Percentiles rank a stretch among this genome's conserved stretches.
These are phyloP conservation scores for Ifrita kowaldi DNA, from an alignment of 2,113 vertebrate species.

Conservation along the genomic window DNA sequence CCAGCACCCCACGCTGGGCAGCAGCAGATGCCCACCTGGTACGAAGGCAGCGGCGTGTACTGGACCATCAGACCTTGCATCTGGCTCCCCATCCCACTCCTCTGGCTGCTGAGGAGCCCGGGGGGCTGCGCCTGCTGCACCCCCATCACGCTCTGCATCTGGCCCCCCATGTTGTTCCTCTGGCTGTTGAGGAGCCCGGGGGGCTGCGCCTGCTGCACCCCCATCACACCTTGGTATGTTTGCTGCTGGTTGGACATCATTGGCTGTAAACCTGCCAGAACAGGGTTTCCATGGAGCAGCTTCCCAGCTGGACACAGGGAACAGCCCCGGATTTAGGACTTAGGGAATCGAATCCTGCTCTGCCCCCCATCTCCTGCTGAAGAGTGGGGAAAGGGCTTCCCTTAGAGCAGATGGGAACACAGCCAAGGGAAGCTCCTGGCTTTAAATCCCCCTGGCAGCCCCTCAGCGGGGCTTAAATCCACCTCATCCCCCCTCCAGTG, in stretches of 20 bases:
- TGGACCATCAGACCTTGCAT: slow-evolving; percentile 98
- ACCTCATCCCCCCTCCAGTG: neutral
- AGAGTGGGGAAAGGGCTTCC: neutral
- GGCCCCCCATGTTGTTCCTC: slow-evolving; percentile 84
- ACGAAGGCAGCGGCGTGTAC: slow-evolving; percentile 94
- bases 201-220: slow-evolving; percentile 91
- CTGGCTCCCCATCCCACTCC: slow-evolving; percentile 83
- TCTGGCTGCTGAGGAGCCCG: slow-evolving; percentile 86
- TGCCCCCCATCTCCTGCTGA: neutral
- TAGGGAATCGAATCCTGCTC: neutral
- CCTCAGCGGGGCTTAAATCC: neutral
- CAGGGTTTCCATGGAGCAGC: neutral
- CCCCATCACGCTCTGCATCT: slow-evolving; percentile 93
- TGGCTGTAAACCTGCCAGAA: slow-evolving; percentile 85
- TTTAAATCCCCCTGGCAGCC: neutral
- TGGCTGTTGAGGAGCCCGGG: slow-evolving; percentile 87
- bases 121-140: slow-evolving; percentile 92
- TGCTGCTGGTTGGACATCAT: slow-evolving; percentile 95
- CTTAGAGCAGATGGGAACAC: neutral
- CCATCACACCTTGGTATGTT: slow-evolving; percentile 90
- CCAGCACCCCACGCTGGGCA: neutral
- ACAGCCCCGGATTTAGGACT: neutral
- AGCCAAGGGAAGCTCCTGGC: neutral
- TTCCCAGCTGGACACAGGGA: neutral
- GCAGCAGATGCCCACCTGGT: slow-evolving; percentile 81